A percentile compares a stretch with the other conserved stretches of the same genome.
Conservation (phyloP, 2,113 vertebrate genomes). For the Xiphorhynchus elegans region DNA sequence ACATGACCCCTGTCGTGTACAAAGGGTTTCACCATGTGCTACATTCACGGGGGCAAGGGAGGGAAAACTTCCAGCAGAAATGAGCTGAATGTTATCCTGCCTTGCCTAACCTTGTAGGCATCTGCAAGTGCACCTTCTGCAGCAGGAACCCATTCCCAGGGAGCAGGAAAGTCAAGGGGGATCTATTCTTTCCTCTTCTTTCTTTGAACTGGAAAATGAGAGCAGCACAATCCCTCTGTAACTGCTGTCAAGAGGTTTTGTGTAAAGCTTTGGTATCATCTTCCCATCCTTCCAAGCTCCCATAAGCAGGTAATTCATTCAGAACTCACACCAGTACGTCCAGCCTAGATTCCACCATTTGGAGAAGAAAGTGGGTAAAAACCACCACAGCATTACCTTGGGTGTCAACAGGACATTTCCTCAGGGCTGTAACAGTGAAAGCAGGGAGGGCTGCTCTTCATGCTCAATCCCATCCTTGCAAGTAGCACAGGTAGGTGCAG, state of each 20-base stretch:
- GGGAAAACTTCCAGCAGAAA: background rate
- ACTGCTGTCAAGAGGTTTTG: background rate
- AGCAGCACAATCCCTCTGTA: background rate
- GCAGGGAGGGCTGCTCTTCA: background rate
- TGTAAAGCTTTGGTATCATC: background rate
- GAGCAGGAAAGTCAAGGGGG: background rate
- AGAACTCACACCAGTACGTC: background rate
- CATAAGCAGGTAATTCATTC: background rate
- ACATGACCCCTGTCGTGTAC: too few relatives aligned
- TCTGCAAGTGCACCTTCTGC: background rate
- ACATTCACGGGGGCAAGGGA: rapidly evolving
- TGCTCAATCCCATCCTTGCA: background rate
- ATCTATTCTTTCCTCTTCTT: background rate
- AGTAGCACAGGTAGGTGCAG: background rate
- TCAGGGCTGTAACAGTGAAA: background rate
- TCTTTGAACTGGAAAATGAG: background rate
- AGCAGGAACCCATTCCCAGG: background rate
- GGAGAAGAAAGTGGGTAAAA: background rate
- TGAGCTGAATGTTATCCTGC: background rate
- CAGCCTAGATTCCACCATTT: background rate
- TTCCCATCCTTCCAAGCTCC: background rate
- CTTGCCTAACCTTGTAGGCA: background rate
- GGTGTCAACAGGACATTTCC: background rate
- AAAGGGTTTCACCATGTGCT: background rate
- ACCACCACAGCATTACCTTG: background rate